phyloP scores from a whole-genome alignment of 2,888 invertebrate genomes.

The Rhingia campestris region DNA sequence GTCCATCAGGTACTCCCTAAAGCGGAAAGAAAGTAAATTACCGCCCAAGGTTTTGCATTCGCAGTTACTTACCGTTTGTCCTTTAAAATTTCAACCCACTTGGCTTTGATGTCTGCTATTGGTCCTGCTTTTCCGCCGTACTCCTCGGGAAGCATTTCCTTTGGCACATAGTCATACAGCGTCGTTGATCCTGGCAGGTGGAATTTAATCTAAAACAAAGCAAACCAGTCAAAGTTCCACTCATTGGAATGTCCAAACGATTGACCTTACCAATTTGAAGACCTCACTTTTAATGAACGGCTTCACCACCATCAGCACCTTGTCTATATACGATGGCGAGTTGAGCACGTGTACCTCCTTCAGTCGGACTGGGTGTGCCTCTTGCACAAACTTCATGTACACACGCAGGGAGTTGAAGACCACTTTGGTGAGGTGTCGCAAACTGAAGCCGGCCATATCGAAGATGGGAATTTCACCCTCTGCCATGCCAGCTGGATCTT shows the following conservation, averaged over 20 bases:
- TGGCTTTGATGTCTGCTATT: slow-evolving; percentile 85
- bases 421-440: slow-evolving; percentile 87
- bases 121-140: slow-evolving; percentile 88
- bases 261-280: slow-evolving; percentile 85
- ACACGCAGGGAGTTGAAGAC: slow-evolving; percentile 86
- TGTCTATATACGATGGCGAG: slow-evolving; percentile 86
- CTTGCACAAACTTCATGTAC: slow-evolving; percentile 90
- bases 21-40: slow-evolving; percentile 65
- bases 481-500: slow-evolving; percentile 84
- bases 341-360: slow-evolving; percentile 88
- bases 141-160: slow-evolving; percentile 86
- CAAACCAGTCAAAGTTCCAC: background rate
- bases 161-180: slow-evolving; percentile 86
- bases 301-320: slow-evolving; percentile 85
- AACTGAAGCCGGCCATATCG: slow-evolving; percentile 86
- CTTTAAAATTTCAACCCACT: slow-evolving; percentile 86
- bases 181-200: slow-evolving; percentile 87
- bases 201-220: slow-evolving; percentile 85
- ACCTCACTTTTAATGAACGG: slow-evolving; percentile 88
- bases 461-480: slow-evolving; percentile 89
- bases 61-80: slow-evolving; percentile 85
- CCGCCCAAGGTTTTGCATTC: background rate
- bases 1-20: slow-evolving; percentile 85
- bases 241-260: background rate
- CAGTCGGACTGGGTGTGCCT: slow-evolving; percentile 87